Evolutionary conservation across 2,888 invertebrate species (phyloP).

Genomic region (Sicus ferrugineus): DNA sequence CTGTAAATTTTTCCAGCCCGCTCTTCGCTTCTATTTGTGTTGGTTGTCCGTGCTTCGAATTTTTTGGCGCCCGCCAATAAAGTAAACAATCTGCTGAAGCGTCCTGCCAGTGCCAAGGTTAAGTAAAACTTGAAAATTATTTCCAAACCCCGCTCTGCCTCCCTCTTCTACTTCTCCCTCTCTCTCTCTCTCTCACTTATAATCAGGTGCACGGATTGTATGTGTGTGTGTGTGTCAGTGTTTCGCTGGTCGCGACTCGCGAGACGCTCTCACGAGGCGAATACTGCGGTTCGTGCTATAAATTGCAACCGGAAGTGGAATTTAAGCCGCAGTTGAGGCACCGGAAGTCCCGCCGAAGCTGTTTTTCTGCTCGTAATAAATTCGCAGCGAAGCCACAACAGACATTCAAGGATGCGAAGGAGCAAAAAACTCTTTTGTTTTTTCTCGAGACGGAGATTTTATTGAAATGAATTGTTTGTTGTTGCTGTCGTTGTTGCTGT

Average conservation of each 20-base stretch:
- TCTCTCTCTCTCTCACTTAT: background rate
- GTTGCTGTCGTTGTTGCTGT: constrained; percentile 5
- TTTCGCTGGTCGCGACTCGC: background rate
- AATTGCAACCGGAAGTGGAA: constrained; percentile 32
- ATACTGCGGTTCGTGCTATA: constrained; percentile 28
- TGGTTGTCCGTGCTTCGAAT: background rate
- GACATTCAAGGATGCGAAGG: background rate
- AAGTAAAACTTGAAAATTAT: constrained; percentile 6
- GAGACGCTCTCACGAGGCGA: constrained; percentile 3
- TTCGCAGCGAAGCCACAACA: constrained; percentile 8
- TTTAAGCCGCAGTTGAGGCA: constrained; percentile 24
- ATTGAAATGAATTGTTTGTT: constrained; percentile 27
- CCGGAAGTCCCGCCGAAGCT: constrained; percentile 13
- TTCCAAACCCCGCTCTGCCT: background rate
- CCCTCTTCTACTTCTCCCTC: too few relatives aligned
- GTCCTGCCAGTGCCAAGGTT: constrained; percentile 10
- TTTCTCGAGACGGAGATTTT: constrained; percentile 27
- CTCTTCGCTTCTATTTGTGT: constrained; percentile 9
- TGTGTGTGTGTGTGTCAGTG: background rate
- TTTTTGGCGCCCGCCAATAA: constrained; percentile 18
- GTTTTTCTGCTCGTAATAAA: constrained; percentile 28
- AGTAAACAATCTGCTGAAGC: constrained; percentile 32
- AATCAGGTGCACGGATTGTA: too few relatives aligned
- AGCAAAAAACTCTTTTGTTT: constrained; percentile 7
- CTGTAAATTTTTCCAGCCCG: background rate